These are phyloP conservation scores for Bombus haemorrhoidalis DNA, from an alignment of 1,140 invertebrate species.

Conservation along the genomic window DNA sequence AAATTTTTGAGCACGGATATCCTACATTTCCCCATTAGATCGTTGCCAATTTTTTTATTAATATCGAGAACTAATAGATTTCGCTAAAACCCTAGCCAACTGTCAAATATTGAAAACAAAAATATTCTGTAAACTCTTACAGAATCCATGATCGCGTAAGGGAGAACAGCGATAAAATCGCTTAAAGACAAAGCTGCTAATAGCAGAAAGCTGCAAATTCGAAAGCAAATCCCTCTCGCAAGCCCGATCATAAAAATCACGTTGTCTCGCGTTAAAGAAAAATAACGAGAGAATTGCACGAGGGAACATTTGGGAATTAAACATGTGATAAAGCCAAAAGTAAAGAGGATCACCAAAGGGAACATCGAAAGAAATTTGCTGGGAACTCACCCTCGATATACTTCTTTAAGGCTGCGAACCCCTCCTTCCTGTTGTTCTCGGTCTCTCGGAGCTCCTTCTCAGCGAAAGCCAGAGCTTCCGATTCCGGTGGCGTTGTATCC, in stretches of 20 bases:
- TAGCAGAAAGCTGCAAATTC: too few relatives aligned
- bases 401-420: constrained; percentile 84
- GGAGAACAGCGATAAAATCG: too few relatives aligned
- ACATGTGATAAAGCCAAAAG: background rate
- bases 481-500: constrained; percentile 62
- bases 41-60: background rate
- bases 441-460: constrained; percentile 87
- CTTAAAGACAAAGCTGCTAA: too few relatives aligned
- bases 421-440: constrained; percentile 85
- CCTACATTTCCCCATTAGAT: background rate
- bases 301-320: too few relatives aligned
- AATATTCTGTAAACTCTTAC: background rate
- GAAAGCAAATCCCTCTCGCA: too few relatives aligned
- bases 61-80: too few relatives aligned
- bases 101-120: too few relatives aligned
- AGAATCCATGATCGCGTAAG: too few relatives aligned
- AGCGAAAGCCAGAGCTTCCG: constrained; percentile 83
- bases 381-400: constrained; percentile 83
- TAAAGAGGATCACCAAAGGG: accelerated
- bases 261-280: background rate
- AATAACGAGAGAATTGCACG: background rate
- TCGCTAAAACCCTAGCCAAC: too few relatives aligned
- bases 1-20: background rate
- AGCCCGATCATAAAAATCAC: too few relatives aligned
- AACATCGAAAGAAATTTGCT: background rate